These are phyloP conservation scores for Tragelaphus imberbis DNA, from an alignment of 2,113 vertebrate genomes.

Conservation along the genomic window DNA sequence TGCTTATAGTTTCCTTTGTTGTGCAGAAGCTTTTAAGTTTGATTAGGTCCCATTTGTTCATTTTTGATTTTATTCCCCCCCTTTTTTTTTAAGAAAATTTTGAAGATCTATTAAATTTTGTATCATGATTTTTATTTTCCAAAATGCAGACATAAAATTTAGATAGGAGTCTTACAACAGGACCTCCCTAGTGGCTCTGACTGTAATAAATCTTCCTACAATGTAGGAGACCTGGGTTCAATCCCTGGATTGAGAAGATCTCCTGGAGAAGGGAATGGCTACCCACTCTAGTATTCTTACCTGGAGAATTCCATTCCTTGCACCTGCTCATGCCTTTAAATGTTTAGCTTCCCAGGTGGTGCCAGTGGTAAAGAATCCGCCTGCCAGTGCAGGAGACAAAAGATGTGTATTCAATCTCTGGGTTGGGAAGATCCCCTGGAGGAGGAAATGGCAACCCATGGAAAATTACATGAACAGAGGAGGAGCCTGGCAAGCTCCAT, in stretches of 20 bases:
- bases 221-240: neutral
- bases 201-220: neutral
- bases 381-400: neutral
- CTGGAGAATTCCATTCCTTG: neutral
- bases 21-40: too few relatives aligned
- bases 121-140: neutral
- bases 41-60: too few relatives aligned
- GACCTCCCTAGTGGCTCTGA: neutral
- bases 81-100: neutral
- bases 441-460: neutral
- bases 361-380: neutral
- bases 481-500: neutral
- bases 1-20: too few relatives aligned
- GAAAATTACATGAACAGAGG: neutral
- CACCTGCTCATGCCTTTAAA: neutral
- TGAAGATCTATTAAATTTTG: neutral
- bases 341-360: neutral
- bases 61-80: too few relatives aligned
- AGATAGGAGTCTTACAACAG: neutral
- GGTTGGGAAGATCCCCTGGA: neutral
- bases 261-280: neutral
- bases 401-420: neutral
- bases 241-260: neutral
- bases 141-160: constrained; percentile 15
- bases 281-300: neutral